These are phyloP conservation scores for Enchytraeus crypticus DNA, from an alignment of 2,888 invertebrate genomes.

Conservation along the genomic window DNA sequence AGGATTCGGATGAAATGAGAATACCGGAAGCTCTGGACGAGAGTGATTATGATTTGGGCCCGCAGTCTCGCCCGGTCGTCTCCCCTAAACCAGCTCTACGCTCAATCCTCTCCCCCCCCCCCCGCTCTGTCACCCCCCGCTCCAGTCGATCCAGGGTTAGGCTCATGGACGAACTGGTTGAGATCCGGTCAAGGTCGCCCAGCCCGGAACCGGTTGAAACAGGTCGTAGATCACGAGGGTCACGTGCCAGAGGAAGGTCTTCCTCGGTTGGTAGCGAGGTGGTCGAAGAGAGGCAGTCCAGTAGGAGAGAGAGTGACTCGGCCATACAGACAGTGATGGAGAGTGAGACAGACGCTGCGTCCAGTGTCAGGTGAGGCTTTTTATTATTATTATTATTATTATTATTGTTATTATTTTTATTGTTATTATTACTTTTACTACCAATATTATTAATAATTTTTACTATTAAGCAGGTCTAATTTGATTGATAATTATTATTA, in stretches of 20 bases:
- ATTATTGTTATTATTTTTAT: too few relatives aligned
- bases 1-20: constrained; percentile 17
- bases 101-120: constrained; percentile 22
- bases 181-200: constrained; percentile 22
- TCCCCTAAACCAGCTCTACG: constrained; percentile 16
- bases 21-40: constrained; percentile 10
- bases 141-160: constrained; percentile 17
- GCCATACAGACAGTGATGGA: constrained; percentile 1
- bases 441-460: too few relatives aligned
- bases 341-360: constrained; percentile 7
- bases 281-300: constrained; percentile 1
- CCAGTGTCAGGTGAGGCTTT: constrained; percentile 5
- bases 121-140: constrained; percentile 17
- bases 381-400: too few relatives aligned
- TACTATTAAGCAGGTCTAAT: too few relatives aligned
- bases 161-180: constrained; percentile 18
- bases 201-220: constrained; percentile 19
- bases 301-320: constrained; percentile 1
- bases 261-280: background rate
- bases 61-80: background rate
- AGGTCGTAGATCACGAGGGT: background rate
- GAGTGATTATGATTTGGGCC: constrained; percentile 12
- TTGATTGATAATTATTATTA: too few relatives aligned
- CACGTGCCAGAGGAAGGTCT: background rate
- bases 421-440: too few relatives aligned